phyloP scores from a whole-genome alignment of 1,140 invertebrate genomes.

The Drosophila virilis region DNA sequence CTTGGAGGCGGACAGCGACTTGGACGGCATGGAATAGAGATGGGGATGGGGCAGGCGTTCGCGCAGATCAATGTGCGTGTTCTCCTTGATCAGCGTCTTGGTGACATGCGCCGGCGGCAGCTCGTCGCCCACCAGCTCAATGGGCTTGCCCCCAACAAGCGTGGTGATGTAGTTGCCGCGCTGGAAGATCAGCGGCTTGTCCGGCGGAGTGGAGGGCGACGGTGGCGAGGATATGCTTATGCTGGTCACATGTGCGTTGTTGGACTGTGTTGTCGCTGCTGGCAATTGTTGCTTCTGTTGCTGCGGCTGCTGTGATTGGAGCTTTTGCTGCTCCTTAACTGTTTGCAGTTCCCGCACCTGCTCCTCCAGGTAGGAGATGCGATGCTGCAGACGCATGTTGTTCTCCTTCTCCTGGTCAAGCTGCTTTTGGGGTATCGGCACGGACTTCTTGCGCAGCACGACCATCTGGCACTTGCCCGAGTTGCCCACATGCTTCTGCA shows the following conservation, averaged over 20 bases:
- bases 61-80: conserved; percentile 69
- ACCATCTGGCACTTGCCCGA: conserved; percentile 85
- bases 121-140: conserved; percentile 69
- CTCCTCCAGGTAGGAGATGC: conserved; percentile 95
- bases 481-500: conserved; percentile 84
- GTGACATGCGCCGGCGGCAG: conserved; percentile 66
- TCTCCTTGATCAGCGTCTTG: conserved; percentile 82
- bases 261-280: conserved; percentile 28
- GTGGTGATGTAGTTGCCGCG: conserved; percentile 84
- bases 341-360: conserved; percentile 90
- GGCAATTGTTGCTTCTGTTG: conserved; percentile 29
- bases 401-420: conserved; percentile 87
- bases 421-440: conserved; percentile 67
- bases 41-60: conserved; percentile 51
- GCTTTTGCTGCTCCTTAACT: conserved; percentile 65
- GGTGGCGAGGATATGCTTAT: conserved; percentile 83
- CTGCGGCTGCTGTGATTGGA: conserved; percentile 21
- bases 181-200: conserved; percentile 80
- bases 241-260: conserved; percentile 77
- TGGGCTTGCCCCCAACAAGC: conserved; percentile 81
- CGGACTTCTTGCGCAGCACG: conserved; percentile 85
- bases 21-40: conserved; percentile 73
- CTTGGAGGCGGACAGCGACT: conserved; percentile 80
- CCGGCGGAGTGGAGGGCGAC: conserved; percentile 69
- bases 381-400: conserved; percentile 92